Evolutionary conservation across 2,113 vertebrate species (phyloP).

Genomic region (Cyprinus carpio): DNA sequence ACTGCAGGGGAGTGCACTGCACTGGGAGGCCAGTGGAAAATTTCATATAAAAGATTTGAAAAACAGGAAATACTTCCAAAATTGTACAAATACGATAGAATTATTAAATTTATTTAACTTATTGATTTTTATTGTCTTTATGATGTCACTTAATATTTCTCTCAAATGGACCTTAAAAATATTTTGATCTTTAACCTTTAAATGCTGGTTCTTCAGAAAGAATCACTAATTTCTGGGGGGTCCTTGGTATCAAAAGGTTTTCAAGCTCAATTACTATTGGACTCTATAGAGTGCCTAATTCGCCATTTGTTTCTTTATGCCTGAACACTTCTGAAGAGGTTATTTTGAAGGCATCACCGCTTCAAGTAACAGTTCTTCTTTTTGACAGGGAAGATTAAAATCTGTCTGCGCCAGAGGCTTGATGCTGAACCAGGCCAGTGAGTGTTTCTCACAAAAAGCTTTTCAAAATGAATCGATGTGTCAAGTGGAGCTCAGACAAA

Average conservation of each 20-base stretch:
- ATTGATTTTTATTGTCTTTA: not conserved
- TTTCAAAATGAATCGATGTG: not conserved
- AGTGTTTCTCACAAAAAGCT: not conserved
- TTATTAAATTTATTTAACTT: not conserved
- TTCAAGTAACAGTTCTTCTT: conserved; percentile 15
- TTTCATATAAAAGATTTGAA: not conserved
- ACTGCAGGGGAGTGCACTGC: not conserved
- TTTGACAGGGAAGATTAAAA: conserved; percentile 8
- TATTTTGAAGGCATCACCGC: not conserved
- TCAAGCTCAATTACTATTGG: not conserved
- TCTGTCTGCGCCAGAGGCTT: not conserved
- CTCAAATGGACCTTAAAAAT: not conserved
- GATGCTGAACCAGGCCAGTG: not conserved
- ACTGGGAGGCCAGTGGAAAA: not conserved
- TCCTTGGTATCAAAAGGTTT: not conserved
- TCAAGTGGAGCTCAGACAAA: not conserved
- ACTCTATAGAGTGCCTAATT: not conserved
- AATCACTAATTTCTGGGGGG: too few relatives aligned
- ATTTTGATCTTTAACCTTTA: too few relatives aligned
- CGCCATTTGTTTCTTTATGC: not conserved
- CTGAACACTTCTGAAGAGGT: not conserved
- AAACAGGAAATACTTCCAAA: not conserved
- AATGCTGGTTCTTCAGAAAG: too few relatives aligned
- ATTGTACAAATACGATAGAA: not conserved
- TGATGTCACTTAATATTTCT: not conserved